These are phyloP conservation scores for Myiotriccus ornatus DNA, from an alignment of 2,797 vertebrate species.

Conservation along the genomic window DNA sequence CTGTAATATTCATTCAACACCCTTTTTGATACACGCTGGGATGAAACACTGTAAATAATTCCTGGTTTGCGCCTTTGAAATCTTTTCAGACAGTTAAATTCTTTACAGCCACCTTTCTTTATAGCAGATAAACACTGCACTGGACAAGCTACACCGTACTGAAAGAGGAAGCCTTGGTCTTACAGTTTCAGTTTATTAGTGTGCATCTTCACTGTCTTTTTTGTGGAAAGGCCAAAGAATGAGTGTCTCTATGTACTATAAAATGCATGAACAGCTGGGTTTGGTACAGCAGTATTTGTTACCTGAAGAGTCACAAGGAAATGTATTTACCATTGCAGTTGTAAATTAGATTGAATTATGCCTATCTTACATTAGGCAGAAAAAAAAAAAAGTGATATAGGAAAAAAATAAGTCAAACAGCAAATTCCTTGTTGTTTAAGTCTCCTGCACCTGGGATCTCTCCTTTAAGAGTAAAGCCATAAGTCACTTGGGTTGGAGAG, in stretches of 20 bases:
- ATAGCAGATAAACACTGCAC: neutral
- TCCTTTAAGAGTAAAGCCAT: neutral
- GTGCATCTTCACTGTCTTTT: neutral
- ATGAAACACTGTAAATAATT: neutral
- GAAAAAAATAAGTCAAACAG: neutral
- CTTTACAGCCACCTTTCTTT: neutral
- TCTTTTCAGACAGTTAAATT: neutral
- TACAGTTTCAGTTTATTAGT: neutral
- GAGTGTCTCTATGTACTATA: neutral
- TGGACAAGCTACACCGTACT: neutral
- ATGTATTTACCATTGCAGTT: neutral
- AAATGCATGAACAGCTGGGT: neutral
- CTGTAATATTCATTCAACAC: neutral
- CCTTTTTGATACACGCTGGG: neutral
- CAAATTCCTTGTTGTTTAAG: neutral
- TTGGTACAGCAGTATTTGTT: neutral
- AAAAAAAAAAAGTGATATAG: neutral
- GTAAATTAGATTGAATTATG: neutral
- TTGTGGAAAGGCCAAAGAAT: neutral
- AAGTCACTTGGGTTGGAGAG: neutral
- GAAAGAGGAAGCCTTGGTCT: neutral
- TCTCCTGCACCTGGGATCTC: neutral
- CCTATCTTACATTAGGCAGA: neutral
- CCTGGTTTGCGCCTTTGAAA: neutral
- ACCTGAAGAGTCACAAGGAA: neutral